Base-by-base conservation (phyloP, 2,797 vertebrate species). In the Ara ararauna region DNA sequence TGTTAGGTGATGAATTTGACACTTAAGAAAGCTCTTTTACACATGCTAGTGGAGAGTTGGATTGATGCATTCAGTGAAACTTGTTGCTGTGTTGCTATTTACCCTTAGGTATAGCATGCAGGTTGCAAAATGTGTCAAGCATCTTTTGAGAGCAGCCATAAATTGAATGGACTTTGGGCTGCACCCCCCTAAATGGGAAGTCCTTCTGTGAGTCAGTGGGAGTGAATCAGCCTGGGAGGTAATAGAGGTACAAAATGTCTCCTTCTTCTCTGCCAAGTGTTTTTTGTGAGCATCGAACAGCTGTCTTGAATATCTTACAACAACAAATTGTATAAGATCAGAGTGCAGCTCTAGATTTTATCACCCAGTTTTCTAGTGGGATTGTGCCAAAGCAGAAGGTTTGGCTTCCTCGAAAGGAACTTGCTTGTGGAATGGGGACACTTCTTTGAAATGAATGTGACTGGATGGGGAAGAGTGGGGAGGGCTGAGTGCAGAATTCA, bases 301-400 rank as follows among this genome's bases (percentile, higher is more conserved):
- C 54, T 80, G 64, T 89, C 44, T 75, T 75, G 48, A 71, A 38
- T 72, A 50, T 89, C 45, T 80, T 45, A 87, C 85, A 85, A 42
- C 71, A 91, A n/a, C 44, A 80, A 74, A 86, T 30, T 48, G 5
- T 79, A 21, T 79, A 72, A 94, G 67, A 79, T 77, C 48, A 56
- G 47, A 74, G 36, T 11, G 10, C 60, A 68, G 45, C 42, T 90
- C 71, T 68, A 73, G 51, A 58, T 38, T 90, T 89, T 16, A 7
- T 87, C 75, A 87, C 48, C 36, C 44, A 62, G 32, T 70, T 91
- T 95, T 85, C 58, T 64, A 71, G 32, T 38, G 27, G 48, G 54
- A 32, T 38, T 88, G 62, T 90, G 61, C 83, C 81, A 85, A 79
- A 92, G 91, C 67, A 93, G 83, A 72, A 90, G 44, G 50, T 89